phyloP scores from a whole-genome alignment of 1,140 invertebrate genomes.

The Chrysomallon squamiferum region DNA sequence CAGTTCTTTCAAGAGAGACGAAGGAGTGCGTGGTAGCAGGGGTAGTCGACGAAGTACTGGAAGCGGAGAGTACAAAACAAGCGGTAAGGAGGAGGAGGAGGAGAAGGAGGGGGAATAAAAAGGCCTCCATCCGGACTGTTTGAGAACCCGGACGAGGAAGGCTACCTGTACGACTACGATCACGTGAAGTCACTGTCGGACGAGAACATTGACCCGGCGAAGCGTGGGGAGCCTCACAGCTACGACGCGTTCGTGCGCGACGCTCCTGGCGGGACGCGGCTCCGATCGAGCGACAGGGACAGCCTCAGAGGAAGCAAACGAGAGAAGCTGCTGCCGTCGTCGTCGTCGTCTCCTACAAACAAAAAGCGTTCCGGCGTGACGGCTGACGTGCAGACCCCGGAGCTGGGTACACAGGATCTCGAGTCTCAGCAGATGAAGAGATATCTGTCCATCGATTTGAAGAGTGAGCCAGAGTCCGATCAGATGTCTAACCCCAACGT shows the following conservation, averaged over 20 bases:
- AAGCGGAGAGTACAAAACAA: background rate
- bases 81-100: background rate
- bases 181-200: too few species aligned
- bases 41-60: background rate
- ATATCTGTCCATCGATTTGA: slow-evolving; percentile 13
- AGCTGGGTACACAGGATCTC: background rate
- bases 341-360: background rate
- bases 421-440: slow-evolving; percentile 11
- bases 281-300: slow-evolving; percentile 4
- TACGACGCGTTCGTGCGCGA: background rate
- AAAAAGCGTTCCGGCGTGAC: background rate
- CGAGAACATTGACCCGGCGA: too few species aligned
- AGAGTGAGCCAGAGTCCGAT: slow-evolving; percentile 21
- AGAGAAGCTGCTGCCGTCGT: background rate
- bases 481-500: slow-evolving; percentile 23
- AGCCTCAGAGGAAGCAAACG: background rate
- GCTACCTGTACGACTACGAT: too few species aligned
- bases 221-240: too few species aligned
- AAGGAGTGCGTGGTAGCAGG: background rate
- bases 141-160: too few species aligned
- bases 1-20: background rate
- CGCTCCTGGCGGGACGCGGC: background rate
- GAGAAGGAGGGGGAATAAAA: background rate
- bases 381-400: slow-evolving; percentile 3
- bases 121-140: background rate